A percentile compares a stretch with the other conserved stretches of the same genome.
Evolutionary conservation across 2,113 vertebrate genomes (phyloP).

Genomic region (Podarcis cretensis): DNA sequence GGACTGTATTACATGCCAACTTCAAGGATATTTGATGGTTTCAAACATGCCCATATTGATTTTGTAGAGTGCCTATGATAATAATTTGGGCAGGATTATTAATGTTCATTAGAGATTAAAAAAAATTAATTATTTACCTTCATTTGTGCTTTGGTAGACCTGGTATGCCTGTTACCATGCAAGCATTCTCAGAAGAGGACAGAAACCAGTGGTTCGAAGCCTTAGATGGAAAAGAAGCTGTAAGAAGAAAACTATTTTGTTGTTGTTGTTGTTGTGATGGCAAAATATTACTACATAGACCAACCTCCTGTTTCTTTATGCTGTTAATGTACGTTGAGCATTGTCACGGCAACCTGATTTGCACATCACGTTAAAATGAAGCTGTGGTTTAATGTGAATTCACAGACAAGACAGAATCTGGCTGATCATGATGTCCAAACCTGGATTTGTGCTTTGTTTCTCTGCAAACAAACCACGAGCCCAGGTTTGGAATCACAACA

Average conservation of each 20-base stretch:
- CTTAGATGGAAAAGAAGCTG: conserved; percentile 95
- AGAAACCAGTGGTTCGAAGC: conserved; percentile 93
- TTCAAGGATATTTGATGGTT: background rate
- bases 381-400: too few species aligned
- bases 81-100: background rate
- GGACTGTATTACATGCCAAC: background rate
- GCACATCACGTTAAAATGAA: too few species aligned
- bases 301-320: background rate
- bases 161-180: conserved; percentile 87
- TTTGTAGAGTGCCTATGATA: background rate
- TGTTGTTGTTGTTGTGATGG: background rate
- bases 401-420: too few species aligned
- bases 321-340: background rate
- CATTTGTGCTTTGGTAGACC: conserved; percentile 78
- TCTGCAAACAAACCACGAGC: too few species aligned
- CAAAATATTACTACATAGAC: background rate
- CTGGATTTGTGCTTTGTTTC: too few species aligned
- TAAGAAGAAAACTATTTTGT: conserved; percentile 75
- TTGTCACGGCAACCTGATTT: too few species aligned
- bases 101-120: background rate
- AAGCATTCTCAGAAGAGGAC: conserved; percentile 93
- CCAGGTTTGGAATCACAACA: too few species aligned
- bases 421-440: too few species aligned
- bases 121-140: background rate
- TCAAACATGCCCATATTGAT: background rate